Evolutionary conservation across 2,888 invertebrate species (phyloP).

Genomic region (Eulithis testata): DNA sequence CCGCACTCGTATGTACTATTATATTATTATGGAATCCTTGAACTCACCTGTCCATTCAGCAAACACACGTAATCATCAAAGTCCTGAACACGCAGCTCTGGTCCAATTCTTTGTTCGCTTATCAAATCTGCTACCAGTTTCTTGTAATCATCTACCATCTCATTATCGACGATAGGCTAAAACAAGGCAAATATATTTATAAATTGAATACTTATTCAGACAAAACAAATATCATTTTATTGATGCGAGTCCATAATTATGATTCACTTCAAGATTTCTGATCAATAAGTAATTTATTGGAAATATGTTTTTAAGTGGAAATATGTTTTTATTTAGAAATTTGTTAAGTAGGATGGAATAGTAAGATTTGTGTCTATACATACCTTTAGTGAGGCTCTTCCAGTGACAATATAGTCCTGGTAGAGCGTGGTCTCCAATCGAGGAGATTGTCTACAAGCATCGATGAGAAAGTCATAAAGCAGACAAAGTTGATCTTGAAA

Average conservation of each 20-base stretch:
- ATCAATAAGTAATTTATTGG: no score
- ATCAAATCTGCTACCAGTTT: slow-evolving; percentile 86
- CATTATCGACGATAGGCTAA: slow-evolving; percentile 90
- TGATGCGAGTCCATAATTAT: no score
- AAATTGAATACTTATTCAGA: no score
- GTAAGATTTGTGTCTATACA: slow-evolving; percentile 1
- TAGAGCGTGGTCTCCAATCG: slow-evolving; percentile 92
- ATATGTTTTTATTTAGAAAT: no score
- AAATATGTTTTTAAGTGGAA: no score
- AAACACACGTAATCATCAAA: slow-evolving; percentile 92
- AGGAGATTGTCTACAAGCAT: slow-evolving; percentile 89
- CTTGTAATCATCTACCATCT: slow-evolving; percentile 87
- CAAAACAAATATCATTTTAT: no score
- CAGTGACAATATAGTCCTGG: slow-evolving; percentile 81
- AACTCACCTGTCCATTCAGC: slow-evolving; percentile 87
- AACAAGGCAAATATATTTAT: neutral
- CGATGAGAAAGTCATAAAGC: slow-evolving; percentile 90
- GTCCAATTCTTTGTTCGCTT: slow-evolving; percentile 89
- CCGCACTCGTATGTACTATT: no score
- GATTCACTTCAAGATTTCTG: no score
- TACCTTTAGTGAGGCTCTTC: slow-evolving; percentile 57
- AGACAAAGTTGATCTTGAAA: slow-evolving; percentile 89
- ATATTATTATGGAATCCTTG: neutral
- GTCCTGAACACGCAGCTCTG: slow-evolving; percentile 89
- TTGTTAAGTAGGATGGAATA: no score